phyloP scores from a whole-genome alignment of 2,797 vertebrate genomes.

The Hydrolagus colliei region DNA sequence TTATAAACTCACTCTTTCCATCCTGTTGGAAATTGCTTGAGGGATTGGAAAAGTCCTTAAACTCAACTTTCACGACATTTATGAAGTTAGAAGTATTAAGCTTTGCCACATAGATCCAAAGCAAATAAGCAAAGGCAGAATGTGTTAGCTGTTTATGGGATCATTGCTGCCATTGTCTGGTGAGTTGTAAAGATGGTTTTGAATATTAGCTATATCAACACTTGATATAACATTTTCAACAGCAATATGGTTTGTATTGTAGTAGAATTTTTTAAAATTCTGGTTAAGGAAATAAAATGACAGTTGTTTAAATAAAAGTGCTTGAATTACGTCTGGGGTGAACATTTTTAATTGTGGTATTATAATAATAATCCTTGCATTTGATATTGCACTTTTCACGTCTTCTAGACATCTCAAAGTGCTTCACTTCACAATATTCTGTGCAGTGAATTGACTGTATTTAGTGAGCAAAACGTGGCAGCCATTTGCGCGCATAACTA shows the following conservation, averaged over 20 bases:
- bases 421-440: no score
- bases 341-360: no score
- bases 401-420: no score
- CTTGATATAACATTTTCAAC: neutral
- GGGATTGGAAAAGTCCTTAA: neutral
- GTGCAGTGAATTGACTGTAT: no score
- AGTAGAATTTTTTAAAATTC: neutral
- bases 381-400: no score
- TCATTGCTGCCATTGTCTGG: neutral
- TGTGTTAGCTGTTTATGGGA: neutral
- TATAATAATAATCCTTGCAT: no score
- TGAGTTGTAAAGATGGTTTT: neutral
- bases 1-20: no score
- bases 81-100: neutral
- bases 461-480: no score
- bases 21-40: no score
- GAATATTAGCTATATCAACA: neutral
- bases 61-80: neutral
- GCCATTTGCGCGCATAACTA: no score
- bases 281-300: neutral
- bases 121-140: neutral
- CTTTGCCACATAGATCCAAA: neutral
- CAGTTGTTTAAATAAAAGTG: no score
- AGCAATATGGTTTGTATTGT: neutral
- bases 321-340: no score